Percentiles rank a stretch among this genome's conserved stretches.
These are phyloP conservation scores for Drosophila setosimentum DNA, from an alignment of 2,888 invertebrate species.

Conservation along the genomic window DNA sequence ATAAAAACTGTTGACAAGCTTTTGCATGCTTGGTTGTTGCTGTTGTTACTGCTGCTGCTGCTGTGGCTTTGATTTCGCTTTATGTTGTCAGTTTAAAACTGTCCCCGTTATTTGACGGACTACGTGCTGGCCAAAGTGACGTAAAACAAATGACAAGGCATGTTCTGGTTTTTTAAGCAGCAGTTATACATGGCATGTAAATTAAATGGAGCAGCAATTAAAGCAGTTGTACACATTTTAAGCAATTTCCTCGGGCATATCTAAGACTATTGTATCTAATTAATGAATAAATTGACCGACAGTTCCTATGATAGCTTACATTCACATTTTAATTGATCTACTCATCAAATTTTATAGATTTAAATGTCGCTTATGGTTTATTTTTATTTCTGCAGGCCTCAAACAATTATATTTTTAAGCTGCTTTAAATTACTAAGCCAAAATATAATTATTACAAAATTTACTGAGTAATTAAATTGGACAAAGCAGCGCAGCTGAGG, in stretches of 20 bases:
- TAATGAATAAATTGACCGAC: too few species aligned
- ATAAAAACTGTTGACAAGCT: slow-evolving; percentile 56
- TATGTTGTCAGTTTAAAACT: slow-evolving; percentile 54
- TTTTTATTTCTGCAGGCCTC: background rate
- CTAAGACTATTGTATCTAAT: too few species aligned
- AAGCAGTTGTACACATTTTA: background rate
- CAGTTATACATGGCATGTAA: slow-evolving; percentile 2
- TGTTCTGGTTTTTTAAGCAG: background rate
- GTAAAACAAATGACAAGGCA: background rate
- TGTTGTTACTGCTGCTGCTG: slow-evolving; percentile 19
- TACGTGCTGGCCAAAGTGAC: slow-evolving; percentile 6
- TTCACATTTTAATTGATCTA: too few species aligned
- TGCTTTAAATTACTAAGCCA: background rate
- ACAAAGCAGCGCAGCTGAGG: background rate
- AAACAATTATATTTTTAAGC: background rate
- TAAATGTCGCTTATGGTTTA: background rate
- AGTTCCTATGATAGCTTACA: too few species aligned
- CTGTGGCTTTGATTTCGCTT: slow-evolving; percentile 71
- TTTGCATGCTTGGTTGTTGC: slow-evolving; percentile 39
- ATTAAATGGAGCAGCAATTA: slow-evolving; percentile 17
- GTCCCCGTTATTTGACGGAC: slow-evolving; percentile 20
- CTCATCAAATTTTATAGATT: background rate
- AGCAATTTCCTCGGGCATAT: background rate
- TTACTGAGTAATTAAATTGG: background rate
- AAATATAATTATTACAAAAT: slow-evolving; percentile 7